Base-by-base conservation (phyloP, 2,888 invertebrate species). In the Ochropacha duplaris region DNA sequence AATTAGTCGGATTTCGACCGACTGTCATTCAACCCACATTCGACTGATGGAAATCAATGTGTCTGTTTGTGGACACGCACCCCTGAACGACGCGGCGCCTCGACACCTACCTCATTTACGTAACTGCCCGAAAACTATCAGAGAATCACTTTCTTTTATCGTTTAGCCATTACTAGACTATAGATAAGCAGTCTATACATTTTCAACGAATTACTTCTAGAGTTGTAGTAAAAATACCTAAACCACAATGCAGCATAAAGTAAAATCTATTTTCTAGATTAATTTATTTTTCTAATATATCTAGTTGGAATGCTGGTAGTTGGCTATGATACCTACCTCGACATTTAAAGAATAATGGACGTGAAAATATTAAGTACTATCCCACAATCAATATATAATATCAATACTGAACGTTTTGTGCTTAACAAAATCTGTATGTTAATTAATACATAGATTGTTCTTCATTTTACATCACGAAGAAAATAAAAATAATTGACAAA, bases 31-130 rank as follows among this genome's bases (percentile, higher is more conserved):
- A 58, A 44, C 44, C 59, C 58, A 54, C 56, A 58, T 60, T 63
- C 61, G 58, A 61, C 60, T 64, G 69, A 62, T 59, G 39, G 65
- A 64, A 71, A 71, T 70, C 67, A 68, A 69, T 64, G 62, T 51
- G 59, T 31, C 57, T 50, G 31, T 56, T 56, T 44, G 50, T 50
- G 50, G 52, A 49, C 54, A 57, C 54, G 55, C 55, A 51, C 51
- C 31, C 44, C 44, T 19, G 19, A 44, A 44, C 19, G 44, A 9
- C 16, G 31, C 28, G 28, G 28, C 16, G 44, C 44, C 44, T 9
- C 19, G 44, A 44, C 44, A 19, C 44, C 44, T 8, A 16, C 39
- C 39, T 39, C 5, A 3, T 44, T 44, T 44, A 34, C 19, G 31
- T 52, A 52, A 31, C 51, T 39, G 16, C 44, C 44, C 44, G 19